A percentile compares a stretch with the other conserved stretches of the same genome.
Conservation (phyloP, 2,113 vertebrate species). For the Helogale parvula region DNA sequence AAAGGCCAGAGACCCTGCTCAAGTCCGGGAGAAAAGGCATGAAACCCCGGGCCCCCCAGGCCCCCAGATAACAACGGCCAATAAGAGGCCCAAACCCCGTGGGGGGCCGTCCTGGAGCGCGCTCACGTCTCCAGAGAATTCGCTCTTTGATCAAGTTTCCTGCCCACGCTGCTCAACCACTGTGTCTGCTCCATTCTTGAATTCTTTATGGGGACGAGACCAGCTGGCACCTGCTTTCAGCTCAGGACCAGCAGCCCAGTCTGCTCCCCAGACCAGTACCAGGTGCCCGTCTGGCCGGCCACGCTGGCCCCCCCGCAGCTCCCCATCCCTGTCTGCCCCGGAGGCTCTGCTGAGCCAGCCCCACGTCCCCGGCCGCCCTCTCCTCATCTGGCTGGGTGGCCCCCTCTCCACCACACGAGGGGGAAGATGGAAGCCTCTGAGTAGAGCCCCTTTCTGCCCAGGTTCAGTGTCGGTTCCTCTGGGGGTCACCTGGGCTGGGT, state of each 20-base stretch:
- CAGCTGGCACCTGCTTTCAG: background rate
- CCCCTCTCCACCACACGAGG: too few species aligned
- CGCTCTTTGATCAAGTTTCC: background rate
- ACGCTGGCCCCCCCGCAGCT: background rate
- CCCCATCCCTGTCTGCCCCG: background rate
- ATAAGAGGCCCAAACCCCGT: background rate
- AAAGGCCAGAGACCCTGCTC: background rate
- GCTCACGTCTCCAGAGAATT: background rate
- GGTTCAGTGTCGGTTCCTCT: background rate
- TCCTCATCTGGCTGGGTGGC: background rate
- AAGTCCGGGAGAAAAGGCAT: background rate
- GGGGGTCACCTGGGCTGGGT: background rate
- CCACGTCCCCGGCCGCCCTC: rapidly evolving
- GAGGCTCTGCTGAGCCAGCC: too few species aligned
- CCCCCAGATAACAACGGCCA: background rate
- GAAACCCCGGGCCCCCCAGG: background rate
- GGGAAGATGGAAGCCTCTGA: background rate
- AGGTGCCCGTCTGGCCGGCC: background rate
- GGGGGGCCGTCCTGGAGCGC: background rate
- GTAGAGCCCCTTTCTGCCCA: background rate
- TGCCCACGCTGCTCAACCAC: rapidly evolving
- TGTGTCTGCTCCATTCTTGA: background rate
- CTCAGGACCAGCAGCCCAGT: background rate
- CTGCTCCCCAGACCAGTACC: background rate
- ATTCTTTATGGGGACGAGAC: background rate